Evolutionary conservation across 2,113 vertebrate species (phyloP), one percentile per base, ranked within the genome.

Genomic region (Phyllostomus hastatus): DNA sequence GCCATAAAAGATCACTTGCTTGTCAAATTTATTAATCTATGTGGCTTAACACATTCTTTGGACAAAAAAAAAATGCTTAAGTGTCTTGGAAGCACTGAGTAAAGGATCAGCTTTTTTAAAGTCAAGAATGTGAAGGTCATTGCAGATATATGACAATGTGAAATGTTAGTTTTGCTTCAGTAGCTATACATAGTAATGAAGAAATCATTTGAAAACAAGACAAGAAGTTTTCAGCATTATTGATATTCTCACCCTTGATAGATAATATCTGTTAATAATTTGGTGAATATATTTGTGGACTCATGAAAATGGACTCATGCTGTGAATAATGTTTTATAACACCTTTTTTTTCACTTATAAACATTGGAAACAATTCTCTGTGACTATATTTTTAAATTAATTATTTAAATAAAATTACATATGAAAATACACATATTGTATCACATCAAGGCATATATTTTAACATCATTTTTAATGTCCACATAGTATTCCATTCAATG

Each of bases 11-110:
- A 28, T 88, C 73, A 35, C 88, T 97, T 95, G 35, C 82, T 67
- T 52, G 35, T 97, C 81, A 95, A 93, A n/a, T 8, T 61, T 28
- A 61, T 93, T 96, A 59, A 92, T 90, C 52, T 94, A 35, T 87
- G 92, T 75, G 94, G 38, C 28, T 82, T 61, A 72, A 28, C 16
- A 43, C 48, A 97, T 96, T 95, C 92, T 96, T 85, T 59, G 93
- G 80, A 84, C 11, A 75, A 59, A 52, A 3, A 3, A 70, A 66
- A 93, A 81, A 75, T 92, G 33, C 43, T 54, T 72, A 48, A 31
- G 26, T 50, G n/a, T 75, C 81, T 88, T 57, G 26, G 54, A 52
- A 85, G 31, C 3, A 57, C 2, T 0, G 10, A 82, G 50, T 31
- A 80, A 41, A 88, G 52, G 43, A 64, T 79, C 59, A 79, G 28